phyloP scores from a whole-genome alignment of 2,113 vertebrate species.

The Morone saxatilis region DNA sequence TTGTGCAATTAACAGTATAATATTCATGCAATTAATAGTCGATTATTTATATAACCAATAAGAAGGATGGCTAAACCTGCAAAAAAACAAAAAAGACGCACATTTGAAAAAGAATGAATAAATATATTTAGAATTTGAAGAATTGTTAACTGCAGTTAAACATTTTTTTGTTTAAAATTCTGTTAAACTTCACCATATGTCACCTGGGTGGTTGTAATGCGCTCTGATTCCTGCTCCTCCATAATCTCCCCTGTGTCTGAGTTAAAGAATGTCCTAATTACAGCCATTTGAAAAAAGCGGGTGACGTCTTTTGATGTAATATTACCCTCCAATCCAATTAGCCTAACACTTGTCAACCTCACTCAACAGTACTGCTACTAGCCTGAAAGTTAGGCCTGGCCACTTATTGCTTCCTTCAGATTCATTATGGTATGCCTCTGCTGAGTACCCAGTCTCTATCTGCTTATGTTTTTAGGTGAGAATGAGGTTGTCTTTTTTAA shows the following conservation, averaged over 20 bases:
- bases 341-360: constrained; percentile 76
- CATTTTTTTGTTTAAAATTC: not conserved
- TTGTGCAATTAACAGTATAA: not conserved
- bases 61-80: not conserved
- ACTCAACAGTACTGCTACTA: constrained; percentile 64
- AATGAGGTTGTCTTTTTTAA: not conserved
- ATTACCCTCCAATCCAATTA: constrained; percentile 83
- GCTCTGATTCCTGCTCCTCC: constrained; percentile 61
- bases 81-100: not conserved
- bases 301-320: constrained; percentile 87
- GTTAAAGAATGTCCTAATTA: constrained; percentile 84
- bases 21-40: not conserved
- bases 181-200: constrained; percentile 8
- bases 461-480: not conserved
- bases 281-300: constrained; percentile 79
- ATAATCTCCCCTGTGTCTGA: constrained; percentile 77
- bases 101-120: not conserved
- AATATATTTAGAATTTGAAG: not conserved
- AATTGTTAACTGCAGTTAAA: not conserved
- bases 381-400: constrained; percentile 15
- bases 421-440: not conserved
- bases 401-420: constrained; percentile 9
- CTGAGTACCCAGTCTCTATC: not conserved
- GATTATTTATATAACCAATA: not conserved
- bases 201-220: constrained; percentile 43